Percentiles rank a stretch among this genome's conserved stretches.
Evolutionary conservation across 1,140 invertebrate genomes (phyloP).

Genomic region (Leptinotarsa texana): DNA sequence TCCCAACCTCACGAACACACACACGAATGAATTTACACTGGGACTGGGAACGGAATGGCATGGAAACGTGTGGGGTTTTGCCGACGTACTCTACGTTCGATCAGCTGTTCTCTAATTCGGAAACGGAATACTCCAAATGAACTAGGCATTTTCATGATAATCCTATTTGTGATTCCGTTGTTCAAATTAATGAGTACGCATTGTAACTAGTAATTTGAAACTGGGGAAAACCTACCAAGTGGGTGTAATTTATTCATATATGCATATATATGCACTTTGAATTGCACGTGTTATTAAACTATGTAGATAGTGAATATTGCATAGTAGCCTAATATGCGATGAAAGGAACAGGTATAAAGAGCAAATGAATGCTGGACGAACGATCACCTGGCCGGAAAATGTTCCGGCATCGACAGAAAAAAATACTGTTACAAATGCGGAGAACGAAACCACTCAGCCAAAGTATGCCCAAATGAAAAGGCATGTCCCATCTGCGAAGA

Average conservation of each 20-base stretch:
- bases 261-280: no score
- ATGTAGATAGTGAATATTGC: no score
- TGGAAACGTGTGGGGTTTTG: slow-evolving; percentile 2
- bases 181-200: no score
- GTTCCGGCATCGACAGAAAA: not conserved
- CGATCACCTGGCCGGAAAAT: slow-evolving; percentile 9
- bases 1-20: not conserved
- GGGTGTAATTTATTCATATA: no score
- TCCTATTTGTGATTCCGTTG: no score
- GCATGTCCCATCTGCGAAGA: slow-evolving; percentile 15
- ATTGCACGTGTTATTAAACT: no score
- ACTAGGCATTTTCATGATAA: not conserved
- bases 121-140: not conserved
- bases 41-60: not conserved
- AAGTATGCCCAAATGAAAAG: slow-evolving; percentile 14
- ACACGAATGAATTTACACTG: not conserved
- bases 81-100: not conserved
- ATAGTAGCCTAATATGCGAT: no score
- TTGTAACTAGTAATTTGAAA: no score
- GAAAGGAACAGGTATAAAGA: no score
- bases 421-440: slow-evolving; percentile 9
- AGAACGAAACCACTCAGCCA: not conserved
- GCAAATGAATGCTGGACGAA: slow-evolving; percentile 18
- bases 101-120: not conserved
- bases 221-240: no score